Evolutionary conservation across 2,888 invertebrate species (phyloP), one percentile per base, ranked within the genome.

Genomic region (Thecophora atra): DNA sequence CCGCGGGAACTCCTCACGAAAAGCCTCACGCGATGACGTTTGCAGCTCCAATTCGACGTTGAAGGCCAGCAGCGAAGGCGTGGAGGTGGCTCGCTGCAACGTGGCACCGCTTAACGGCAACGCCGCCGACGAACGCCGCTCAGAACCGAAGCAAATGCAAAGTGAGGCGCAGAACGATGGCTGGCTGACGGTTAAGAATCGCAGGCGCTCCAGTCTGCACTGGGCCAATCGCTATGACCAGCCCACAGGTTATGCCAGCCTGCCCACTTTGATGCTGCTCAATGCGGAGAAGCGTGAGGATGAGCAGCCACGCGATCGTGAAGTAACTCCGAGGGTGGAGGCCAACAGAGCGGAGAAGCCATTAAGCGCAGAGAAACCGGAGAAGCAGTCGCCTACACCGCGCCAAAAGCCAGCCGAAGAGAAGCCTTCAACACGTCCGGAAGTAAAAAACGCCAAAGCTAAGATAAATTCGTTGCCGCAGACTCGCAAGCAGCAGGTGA

Each of bases 121-220:
- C 52, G 6, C 15, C 28, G 58, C 6, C 21, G 54, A 83, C 73
- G 82, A 85, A 71, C 72, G 82, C 17, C 79, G 79, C 72, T 83
- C 83, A 52, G 81, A 87, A 78, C 81, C 85, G 1, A 86, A 86
- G 72, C 83, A 77, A 79, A 76, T 81, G 80, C 70, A 70, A 0
- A 73, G 69, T 24, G 76, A 72, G 42, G 74, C 72, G 19, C 83
- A 83, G 24, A 81, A 89, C 54, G 94, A 94, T 77, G 97, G 97
- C 0, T 97, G 97, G 97, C 90, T 96, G 76, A 97, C 94, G 0
- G 97, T 97, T 0, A 92, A 94, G 79, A 92, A 93, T 63, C 89
- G 92, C 52, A 88, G 94, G 30, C 89, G 91, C 65, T 90, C 90
- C 1, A 91, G 91, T 81, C 90, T 91, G 19, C 90, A 91, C 76